These are phyloP conservation scores for Triplophysa siluroides DNA, from an alignment of 2,113 vertebrate genomes.

Conservation along the genomic window DNA sequence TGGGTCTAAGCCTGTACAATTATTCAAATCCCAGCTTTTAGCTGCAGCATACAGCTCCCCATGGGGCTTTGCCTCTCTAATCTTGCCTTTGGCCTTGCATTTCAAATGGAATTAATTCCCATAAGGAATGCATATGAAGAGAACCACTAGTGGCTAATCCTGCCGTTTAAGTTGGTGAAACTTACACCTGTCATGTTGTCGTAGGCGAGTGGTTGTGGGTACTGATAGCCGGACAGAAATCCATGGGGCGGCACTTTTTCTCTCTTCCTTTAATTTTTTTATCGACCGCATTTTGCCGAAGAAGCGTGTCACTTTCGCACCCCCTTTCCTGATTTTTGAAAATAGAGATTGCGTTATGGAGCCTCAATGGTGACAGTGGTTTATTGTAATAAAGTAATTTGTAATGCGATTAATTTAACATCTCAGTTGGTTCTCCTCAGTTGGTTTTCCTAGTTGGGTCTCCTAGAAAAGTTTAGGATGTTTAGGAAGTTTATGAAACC, in stretches of 20 bases:
- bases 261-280: constrained; percentile 32
- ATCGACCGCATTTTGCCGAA: constrained; percentile 22
- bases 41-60: constrained; percentile 97
- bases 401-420: too few species aligned
- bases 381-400: too few species aligned
- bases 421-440: too few species aligned
- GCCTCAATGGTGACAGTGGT: not conserved
- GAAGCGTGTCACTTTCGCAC: constrained; percentile 23
- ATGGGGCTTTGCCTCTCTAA: constrained; percentile 95
- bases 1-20: constrained; percentile 97
- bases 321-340: constrained; percentile 15
- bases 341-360: constrained; percentile 9
- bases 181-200: constrained; percentile 95
- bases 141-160: constrained; percentile 98
- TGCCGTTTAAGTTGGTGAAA: constrained; percentile 96
- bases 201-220: constrained; percentile 70
- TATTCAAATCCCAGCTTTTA: constrained; percentile 99
- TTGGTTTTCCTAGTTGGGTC: too few species aligned
- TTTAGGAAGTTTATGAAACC: too few species aligned
- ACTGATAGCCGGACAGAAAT: constrained; percentile 75
- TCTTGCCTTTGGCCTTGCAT: constrained; percentile 99
- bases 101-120: constrained; percentile 99
- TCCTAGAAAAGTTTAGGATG: too few species aligned
- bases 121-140: constrained; percentile 98
- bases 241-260: constrained; percentile 58